Evolutionary conservation across 2,113 vertebrate species (phyloP).

Genomic region (Progne subis): DNA sequence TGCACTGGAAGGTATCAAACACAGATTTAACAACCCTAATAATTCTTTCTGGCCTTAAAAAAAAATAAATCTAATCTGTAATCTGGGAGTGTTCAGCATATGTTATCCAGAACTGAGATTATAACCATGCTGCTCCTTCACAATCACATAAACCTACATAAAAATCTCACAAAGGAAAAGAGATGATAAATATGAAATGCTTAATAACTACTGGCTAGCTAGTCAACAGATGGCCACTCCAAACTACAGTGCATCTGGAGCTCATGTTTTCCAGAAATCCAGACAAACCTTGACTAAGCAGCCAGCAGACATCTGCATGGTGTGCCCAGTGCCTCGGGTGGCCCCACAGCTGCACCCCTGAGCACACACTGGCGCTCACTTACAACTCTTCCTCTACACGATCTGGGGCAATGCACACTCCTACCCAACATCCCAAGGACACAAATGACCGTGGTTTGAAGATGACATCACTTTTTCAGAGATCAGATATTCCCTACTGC

Average conservation of each 20-base stretch:
- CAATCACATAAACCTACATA: background rate
- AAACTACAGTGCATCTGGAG: background rate
- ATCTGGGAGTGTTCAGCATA: background rate
- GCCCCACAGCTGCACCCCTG: background rate
- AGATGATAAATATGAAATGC: background rate
- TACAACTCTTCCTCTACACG: background rate
- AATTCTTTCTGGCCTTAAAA: background rate
- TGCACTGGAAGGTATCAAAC: background rate
- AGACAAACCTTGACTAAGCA: background rate
- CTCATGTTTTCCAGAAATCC: background rate
- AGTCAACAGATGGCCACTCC: background rate
- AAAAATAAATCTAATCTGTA: background rate
- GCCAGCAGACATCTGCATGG: rapidly evolving
- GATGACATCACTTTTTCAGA: background rate
- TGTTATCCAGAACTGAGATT: background rate
- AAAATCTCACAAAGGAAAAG: background rate
- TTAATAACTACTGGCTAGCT: background rate
- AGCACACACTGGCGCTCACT: background rate
- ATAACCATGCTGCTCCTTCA: background rate
- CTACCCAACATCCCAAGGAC: background rate
- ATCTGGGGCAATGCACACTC: rapidly evolving
- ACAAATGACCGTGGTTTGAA: rapidly evolving
- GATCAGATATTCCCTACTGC: background rate
- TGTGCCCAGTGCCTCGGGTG: rapidly evolving
- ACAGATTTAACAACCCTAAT: background rate